These are phyloP conservation scores for Drosophila biarmipes DNA, from an alignment of 1,140 invertebrate species.

Conservation along the genomic window DNA sequence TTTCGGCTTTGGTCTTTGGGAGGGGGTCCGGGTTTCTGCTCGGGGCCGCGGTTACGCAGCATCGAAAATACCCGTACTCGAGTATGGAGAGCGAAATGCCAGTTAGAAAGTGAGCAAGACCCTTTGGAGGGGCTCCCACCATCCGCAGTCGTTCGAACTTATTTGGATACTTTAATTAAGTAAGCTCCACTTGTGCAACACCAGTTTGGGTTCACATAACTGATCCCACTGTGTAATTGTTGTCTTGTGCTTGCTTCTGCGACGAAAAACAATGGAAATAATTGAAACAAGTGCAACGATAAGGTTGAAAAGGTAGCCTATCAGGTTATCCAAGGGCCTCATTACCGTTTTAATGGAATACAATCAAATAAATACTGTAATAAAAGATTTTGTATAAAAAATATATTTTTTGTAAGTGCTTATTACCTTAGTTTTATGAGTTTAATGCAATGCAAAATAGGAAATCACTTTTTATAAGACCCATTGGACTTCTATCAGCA, in stretches of 20 bases:
- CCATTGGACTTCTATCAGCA: no score
- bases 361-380: no score
- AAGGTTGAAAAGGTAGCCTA: not conserved
- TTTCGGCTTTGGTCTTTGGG: constrained; percentile 11
- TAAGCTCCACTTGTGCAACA: constrained; percentile 61
- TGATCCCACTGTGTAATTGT: constrained; percentile 38
- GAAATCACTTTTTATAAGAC: no score
- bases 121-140: constrained; percentile 47
- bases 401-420: no score
- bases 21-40: constrained; percentile 25
- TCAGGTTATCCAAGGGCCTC: no score
- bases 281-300: constrained; percentile 7
- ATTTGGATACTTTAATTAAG: constrained; percentile 75
- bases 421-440: no score
- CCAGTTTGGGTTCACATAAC: constrained; percentile 34
- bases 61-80: constrained; percentile 42
- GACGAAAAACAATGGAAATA: constrained; percentile 2
- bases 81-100: constrained; percentile 41
- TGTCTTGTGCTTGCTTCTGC: constrained; percentile 19
- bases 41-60: constrained; percentile 71
- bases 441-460: no score
- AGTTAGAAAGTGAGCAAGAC: constrained; percentile 70
- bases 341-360: no score
- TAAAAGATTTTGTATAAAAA: no score
- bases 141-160: constrained; percentile 25